These are phyloP conservation scores for Origma solitaria DNA, from an alignment of 2,113 vertebrate genomes.

Conservation along the genomic window DNA sequence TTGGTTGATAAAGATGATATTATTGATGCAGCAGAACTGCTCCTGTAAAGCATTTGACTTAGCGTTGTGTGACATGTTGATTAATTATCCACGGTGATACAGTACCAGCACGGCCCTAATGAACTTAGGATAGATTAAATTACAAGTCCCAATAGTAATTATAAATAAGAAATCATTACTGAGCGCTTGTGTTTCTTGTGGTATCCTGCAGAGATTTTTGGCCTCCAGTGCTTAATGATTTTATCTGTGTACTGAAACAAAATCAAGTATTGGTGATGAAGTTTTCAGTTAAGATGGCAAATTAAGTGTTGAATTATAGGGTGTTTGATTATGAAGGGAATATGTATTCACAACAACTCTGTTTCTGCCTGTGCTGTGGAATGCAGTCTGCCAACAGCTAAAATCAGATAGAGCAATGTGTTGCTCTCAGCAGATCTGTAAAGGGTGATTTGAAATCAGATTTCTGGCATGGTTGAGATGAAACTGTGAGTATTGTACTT, in stretches of 20 bases:
- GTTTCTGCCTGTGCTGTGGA: neutral
- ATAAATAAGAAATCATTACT: neutral
- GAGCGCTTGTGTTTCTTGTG: neutral
- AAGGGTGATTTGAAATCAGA: neutral
- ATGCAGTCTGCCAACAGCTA: neutral
- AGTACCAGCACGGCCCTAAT: neutral
- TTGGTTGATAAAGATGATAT: neutral
- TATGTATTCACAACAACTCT: neutral
- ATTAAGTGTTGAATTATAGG: neutral
- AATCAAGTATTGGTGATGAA: neutral
- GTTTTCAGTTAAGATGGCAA: neutral
- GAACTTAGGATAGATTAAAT: conserved; percentile 8
- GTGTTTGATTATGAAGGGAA: neutral
- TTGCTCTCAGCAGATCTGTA: neutral
- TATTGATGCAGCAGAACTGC: neutral
- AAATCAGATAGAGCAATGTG: neutral
- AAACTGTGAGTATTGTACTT: neutral
- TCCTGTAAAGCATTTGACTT: neutral
- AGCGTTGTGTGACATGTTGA: neutral
- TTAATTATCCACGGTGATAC: neutral
- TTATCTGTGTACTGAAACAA: neutral
- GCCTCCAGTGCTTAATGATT: neutral
- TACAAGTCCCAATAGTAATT: neutral
- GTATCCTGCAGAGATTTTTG: neutral
- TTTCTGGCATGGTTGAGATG: neutral